Evolutionary conservation across 1,140 invertebrate species (phyloP).

Genomic region (Olivierus martensii): DNA sequence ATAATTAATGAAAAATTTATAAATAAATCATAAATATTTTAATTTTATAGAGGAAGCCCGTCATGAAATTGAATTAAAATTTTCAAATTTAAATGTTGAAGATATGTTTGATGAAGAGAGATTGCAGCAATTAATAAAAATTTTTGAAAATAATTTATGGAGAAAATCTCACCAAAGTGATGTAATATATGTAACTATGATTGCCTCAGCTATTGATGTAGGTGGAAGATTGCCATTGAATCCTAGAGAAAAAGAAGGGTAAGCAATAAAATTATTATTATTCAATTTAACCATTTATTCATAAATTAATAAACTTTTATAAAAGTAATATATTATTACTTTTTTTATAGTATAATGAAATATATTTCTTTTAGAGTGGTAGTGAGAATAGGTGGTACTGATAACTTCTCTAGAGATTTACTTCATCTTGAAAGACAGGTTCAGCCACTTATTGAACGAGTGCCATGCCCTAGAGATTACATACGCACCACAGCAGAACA

Average conservation of each 20-base stretch:
- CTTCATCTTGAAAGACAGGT: constrained; percentile 65
- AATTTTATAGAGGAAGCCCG: constrained; percentile 32
- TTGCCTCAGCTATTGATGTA: constrained; percentile 64
- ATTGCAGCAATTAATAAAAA: constrained; percentile 52
- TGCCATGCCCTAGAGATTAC: constrained; percentile 60
- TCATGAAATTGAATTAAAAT: constrained; percentile 69
- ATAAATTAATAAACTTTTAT: no score
- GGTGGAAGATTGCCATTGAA: constrained; percentile 64
- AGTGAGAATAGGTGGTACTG: constrained; percentile 56
- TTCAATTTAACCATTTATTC: no score
- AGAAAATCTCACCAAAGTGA: constrained; percentile 29
- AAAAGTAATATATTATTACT: no score
- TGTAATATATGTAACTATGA: constrained; percentile 63
- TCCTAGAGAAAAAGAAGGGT: constrained; percentile 76
- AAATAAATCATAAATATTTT: background rate
- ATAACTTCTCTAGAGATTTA: constrained; percentile 55
- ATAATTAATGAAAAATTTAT: background rate
- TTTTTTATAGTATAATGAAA: background rate
- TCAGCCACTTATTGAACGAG: constrained; percentile 46
- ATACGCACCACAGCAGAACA: constrained; percentile 72
- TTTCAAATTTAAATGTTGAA: constrained; percentile 73
- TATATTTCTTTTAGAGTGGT: constrained; percentile 47
- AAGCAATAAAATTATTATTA: no score
- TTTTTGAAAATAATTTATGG: constrained; percentile 46
- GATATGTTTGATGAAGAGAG: constrained; percentile 53